Evolutionary conservation across 2,113 vertebrate species (phyloP).

Genomic region (Lontra canadensis): DNA sequence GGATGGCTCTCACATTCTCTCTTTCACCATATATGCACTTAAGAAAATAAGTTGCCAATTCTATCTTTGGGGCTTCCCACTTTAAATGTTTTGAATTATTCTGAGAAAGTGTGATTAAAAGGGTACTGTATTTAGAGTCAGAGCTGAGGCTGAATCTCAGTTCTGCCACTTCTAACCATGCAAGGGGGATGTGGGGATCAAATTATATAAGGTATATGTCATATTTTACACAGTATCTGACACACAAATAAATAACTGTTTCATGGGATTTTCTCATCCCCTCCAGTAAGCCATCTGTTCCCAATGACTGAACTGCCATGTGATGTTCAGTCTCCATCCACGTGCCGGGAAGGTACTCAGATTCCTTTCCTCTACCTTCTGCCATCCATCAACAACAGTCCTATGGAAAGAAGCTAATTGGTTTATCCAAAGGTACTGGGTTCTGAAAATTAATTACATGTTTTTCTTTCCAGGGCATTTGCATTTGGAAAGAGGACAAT

Average conservation of each 20-base stretch:
- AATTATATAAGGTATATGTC: neutral
- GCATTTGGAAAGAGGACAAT: neutral
- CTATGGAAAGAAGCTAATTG: neutral
- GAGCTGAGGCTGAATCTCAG: neutral
- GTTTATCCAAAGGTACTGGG: neutral
- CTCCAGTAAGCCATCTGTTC: neutral
- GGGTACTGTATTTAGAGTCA: neutral
- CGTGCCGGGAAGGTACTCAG: neutral
- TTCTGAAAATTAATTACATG: neutral
- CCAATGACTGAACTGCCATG: too few relatives aligned
- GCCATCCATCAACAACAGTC: neutral
- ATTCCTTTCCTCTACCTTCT: neutral
- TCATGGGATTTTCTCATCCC: neutral
- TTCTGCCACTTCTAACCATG: neutral
- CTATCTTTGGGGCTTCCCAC: neutral
- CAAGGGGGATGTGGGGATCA: neutral
- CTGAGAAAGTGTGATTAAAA: neutral
- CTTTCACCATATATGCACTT: neutral
- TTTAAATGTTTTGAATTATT: neutral
- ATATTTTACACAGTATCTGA: neutral
- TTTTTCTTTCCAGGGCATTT: neutral
- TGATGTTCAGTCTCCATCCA: neutral
- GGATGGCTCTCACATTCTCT: neutral
- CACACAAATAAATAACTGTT: neutral
- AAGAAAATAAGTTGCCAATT: constrained; percentile 8